A percentile compares a stretch with the other conserved stretches of the same genome.
Conservation (phyloP, 1,140 invertebrate species). For the Campoletis sonorensis region DNA sequence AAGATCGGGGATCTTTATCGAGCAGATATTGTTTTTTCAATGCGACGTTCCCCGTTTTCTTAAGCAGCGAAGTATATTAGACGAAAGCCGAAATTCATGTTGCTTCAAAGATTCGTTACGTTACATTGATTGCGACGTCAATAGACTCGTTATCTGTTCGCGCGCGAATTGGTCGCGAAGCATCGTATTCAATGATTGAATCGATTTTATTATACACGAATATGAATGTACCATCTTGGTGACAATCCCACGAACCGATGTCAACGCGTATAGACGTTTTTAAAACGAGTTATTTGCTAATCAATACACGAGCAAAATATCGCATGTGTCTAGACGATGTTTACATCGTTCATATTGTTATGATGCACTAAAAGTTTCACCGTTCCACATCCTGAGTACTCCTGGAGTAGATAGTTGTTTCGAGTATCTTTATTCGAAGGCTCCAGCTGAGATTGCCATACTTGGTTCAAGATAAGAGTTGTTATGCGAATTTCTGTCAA, state of each 20-base stretch:
- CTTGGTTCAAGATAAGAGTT: no score
- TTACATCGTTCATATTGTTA: slow-evolving; percentile 49
- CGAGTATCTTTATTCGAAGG: background rate
- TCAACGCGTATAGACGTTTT: background rate
- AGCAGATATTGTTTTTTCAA: no score
- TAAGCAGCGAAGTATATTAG: no score
- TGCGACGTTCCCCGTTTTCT: no score
- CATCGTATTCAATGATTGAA: slow-evolving; percentile 42
- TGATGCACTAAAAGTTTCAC: slow-evolving; percentile 47
- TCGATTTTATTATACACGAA: slow-evolving; percentile 33
- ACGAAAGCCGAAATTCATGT: no score
- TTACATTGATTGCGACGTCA: background rate
- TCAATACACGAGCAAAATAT: slow-evolving; percentile 50
- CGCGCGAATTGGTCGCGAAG: background rate
- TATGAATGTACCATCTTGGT: background rate
- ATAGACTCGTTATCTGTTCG: background rate
- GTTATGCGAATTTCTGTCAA: no score
- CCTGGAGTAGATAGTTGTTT: background rate
- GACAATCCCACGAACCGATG: background rate
- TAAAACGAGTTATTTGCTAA: slow-evolving; percentile 44
- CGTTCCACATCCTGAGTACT: background rate
- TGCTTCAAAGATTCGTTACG: no score
- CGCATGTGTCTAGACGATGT: slow-evolving; percentile 55
- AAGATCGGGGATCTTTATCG: no score
- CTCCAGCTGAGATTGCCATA: background rate